phyloP scores from a whole-genome alignment of 1,140 invertebrate species.

The Periplaneta americana region DNA sequence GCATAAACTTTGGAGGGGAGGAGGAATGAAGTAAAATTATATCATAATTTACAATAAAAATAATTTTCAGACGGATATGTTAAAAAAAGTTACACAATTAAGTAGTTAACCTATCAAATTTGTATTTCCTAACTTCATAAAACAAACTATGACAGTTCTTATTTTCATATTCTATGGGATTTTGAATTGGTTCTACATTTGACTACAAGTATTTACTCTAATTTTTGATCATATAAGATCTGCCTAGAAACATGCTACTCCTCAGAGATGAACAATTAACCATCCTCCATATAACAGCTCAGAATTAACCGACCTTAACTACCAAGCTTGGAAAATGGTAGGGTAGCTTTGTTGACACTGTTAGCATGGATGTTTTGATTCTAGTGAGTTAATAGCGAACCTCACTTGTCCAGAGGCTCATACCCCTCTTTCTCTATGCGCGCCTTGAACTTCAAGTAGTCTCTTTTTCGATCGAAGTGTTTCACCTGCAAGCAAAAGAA shows the following conservation, averaged over 20 bases:
- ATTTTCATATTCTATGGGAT: too few relatives aligned
- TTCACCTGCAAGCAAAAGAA: constrained; percentile 60
- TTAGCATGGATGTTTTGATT: not conserved
- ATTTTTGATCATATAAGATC: too few relatives aligned
- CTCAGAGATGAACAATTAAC: not conserved
- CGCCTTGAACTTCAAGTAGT: constrained; percentile 83
- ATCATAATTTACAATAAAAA: too few relatives aligned
- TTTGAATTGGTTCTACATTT: too few relatives aligned
- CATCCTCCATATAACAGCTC: not conserved
- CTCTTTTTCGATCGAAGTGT: constrained; percentile 87
- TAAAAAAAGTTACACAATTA: too few relatives aligned
- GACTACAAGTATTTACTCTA: too few relatives aligned
- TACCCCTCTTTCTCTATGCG: constrained; percentile 81
- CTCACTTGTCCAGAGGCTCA: constrained; percentile 49
- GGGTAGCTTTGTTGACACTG: not conserved
- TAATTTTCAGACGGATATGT: too few relatives aligned
- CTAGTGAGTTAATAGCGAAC: not conserved
- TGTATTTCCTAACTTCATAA: too few relatives aligned
- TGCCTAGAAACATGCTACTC: not conserved
- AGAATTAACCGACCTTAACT: not conserved
- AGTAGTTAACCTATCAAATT: too few relatives aligned
- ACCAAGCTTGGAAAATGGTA: not conserved
- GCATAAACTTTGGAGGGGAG: too few relatives aligned
- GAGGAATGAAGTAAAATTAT: too few relatives aligned
- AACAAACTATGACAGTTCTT: too few relatives aligned